Base-by-base conservation (phyloP, 2,113 vertebrate genomes). In the Telmatochromis sp. region DNA sequence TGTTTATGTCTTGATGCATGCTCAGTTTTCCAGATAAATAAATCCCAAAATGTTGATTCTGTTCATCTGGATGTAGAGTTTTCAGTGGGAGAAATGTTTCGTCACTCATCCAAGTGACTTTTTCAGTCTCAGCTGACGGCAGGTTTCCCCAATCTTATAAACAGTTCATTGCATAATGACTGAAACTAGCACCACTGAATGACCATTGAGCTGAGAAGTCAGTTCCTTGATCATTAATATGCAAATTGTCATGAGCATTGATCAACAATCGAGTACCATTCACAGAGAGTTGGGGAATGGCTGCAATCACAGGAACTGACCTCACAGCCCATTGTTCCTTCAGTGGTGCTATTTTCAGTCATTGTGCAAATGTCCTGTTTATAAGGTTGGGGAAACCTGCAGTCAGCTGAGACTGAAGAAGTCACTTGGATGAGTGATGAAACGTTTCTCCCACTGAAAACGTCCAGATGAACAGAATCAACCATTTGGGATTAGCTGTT, bases 331-430 rank as follows among this genome's bases (percentile, higher is more conserved):
- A 33, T 19, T 60, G 15, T 33, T 33, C 57, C 0, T 60, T 60
- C 28, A 10, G 57, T 17, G 2, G 15, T 60, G 28, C 28, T 60
- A 6, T 4, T 33, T 60, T 60, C 14, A 60, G 57, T 60, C 5
- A 60, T 33, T 60, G 3, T 33, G 57, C 3, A 60, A 60, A 60
- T 60, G 26, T 17, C 1, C 1, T 19, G 28, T 33, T 33, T 60
- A 3, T 60, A 60, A 60, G 15, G 0, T 33, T 60, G 28, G 57
- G 8, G 14, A 33, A 60, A 33, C 57, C 57, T 0, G 28, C 28
- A 33, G 57, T 60, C 57, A 60, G 57, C 57, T 6, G 57, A 10
- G 15, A 60, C 28, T 10, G 3, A 60, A 33, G 57, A 60, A 17
- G 57, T 0, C 57, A 33, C 57, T 6, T 60, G 2, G 3, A 60